A percentile compares a stretch with the other conserved stretches of the same genome.
These are phyloP conservation scores for Xylota segnis DNA, from an alignment of 2,888 invertebrate genomes.

Conservation along the genomic window DNA sequence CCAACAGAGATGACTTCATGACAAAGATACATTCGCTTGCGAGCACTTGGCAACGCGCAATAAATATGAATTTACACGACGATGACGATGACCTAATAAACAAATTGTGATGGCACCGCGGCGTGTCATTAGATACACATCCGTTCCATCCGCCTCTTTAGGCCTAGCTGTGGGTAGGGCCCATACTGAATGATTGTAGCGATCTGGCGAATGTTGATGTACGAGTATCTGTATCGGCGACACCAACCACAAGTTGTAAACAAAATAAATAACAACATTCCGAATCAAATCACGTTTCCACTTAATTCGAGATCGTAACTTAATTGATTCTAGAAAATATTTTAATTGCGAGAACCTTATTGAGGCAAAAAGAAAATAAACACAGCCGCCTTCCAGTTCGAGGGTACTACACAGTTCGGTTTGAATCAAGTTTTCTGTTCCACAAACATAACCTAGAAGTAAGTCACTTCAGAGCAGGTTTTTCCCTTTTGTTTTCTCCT, in stretches of 20 bases:
- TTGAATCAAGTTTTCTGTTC: neutral
- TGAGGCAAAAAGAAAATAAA: conserved; percentile 13
- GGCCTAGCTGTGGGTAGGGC: conserved; percentile 5
- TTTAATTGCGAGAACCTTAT: conserved; percentile 18
- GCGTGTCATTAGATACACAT: conserved; percentile 48
- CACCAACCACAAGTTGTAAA: conserved; percentile 10
- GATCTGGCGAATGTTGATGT: neutral
- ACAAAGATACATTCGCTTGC: conserved; percentile 18
- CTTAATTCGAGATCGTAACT: conserved; percentile 16
- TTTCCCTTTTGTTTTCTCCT: neutral
- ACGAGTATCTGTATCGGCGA: conserved; percentile 6
- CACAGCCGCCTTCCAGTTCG: neutral
- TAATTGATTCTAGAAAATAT: conserved; percentile 15
- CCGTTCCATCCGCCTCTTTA: conserved; percentile 38
- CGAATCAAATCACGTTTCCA: conserved; percentile 35
- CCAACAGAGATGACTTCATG: conserved; percentile 26
- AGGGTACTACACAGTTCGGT: conserved; percentile 2
- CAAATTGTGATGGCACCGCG: conserved; percentile 32
- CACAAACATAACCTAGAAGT: neutral
- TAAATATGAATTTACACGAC: conserved; percentile 47
- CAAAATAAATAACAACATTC: conserved; percentile 27
- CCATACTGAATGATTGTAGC: conserved; percentile 7
- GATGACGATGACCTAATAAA: conserved; percentile 67
- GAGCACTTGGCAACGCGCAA: conserved; percentile 30
- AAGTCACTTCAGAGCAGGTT: conserved; percentile 2